Conservation (phyloP, 2,888 invertebrate species). For the Synergus gifuensis region DNA sequence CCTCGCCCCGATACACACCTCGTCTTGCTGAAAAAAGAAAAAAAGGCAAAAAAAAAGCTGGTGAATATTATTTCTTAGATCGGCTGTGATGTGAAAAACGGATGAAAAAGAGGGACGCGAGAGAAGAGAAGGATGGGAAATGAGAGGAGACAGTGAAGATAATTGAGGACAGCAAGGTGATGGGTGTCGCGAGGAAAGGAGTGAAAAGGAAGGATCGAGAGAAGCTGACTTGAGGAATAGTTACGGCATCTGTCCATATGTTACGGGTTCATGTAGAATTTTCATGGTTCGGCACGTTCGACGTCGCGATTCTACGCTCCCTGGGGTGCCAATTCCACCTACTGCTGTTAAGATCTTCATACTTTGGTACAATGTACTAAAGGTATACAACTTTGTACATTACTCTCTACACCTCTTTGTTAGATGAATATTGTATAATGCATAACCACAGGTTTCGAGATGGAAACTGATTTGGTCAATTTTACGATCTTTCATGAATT, state of each 20-base stretch:
- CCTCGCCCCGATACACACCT: conserved; percentile 21
- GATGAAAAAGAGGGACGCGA: conserved; percentile 39
- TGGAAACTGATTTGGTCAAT: no score
- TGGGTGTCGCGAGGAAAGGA: conserved; percentile 33
- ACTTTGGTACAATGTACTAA: neutral
- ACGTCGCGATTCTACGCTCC: conserved; percentile 17
- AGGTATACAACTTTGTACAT: neutral
- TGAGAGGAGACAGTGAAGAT: conserved; percentile 33
- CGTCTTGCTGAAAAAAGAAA: conserved; percentile 42
- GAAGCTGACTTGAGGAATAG: conserved; percentile 17
- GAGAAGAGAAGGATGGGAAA: neutral
- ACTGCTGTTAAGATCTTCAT: neutral
- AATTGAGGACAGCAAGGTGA: conserved; percentile 38
- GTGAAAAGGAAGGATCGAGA: conserved; percentile 39
- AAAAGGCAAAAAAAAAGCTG: conserved; percentile 57
- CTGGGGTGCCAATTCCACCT: neutral
- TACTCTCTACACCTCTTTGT: neutral
- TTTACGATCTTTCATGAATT: no score
- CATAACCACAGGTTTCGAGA: neutral
- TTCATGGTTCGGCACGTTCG: conserved; percentile 34
- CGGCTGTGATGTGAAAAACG: conserved; percentile 46
- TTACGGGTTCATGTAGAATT: conserved; percentile 23
- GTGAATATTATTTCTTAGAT: conserved; percentile 65
- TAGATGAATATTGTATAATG: neutral
- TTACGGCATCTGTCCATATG: conserved; percentile 19